Base-by-base conservation (phyloP, 2,888 invertebrate genomes). In the Hololepta plana region DNA sequence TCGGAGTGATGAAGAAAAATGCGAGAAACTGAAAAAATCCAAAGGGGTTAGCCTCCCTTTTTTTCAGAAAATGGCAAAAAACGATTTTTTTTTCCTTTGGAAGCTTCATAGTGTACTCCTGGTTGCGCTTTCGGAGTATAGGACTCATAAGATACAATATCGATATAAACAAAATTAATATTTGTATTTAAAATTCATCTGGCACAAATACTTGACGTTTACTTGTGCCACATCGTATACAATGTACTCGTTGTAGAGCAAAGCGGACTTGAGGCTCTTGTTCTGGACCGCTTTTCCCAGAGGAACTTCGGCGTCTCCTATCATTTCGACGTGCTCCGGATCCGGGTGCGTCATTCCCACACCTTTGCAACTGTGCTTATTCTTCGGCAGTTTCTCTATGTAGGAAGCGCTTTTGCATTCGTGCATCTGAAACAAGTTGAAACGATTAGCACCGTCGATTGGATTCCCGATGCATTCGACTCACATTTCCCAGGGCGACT, bases 161-260 rank as follows among this genome's bases (percentile, higher is more conserved):
- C n/a, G n/a, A n/a, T n/a, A n/a, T 29, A 24, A 17, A n/a, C 8
- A 33, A 14, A 29, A 12, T 53, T 50, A 67, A 43, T 55, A 69
- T 29, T 73, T 77, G 54, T 75, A 84, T 35, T 82, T 74, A 57
- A 93, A 93, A 34, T 88, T 73, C 59, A 81, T 64, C 47, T 79
- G 73, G 33, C 95, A 47, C 42, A 96, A 59, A 49, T 96, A 96
- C 45, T 81, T 76, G 33, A 87, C 72, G 41, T 85, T 80, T 16
- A 95, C 80, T 58, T 96, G 96, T 7, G 87, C 85, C 17, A 82
- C 71, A 53, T 96, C 91, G 53, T 98, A 98, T 0, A 98, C 93
- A 53, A 98, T 84, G 45, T 76, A 87, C 72, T 95, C 95, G 57
- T 95, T 95, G 53, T 95, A 95, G 2, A 91, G 60, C 36, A 95